Evolutionary conservation across 1,140 invertebrate genomes (phyloP), one percentile per base, ranked within the genome.

Genomic region (Achatina immaculata): DNA sequence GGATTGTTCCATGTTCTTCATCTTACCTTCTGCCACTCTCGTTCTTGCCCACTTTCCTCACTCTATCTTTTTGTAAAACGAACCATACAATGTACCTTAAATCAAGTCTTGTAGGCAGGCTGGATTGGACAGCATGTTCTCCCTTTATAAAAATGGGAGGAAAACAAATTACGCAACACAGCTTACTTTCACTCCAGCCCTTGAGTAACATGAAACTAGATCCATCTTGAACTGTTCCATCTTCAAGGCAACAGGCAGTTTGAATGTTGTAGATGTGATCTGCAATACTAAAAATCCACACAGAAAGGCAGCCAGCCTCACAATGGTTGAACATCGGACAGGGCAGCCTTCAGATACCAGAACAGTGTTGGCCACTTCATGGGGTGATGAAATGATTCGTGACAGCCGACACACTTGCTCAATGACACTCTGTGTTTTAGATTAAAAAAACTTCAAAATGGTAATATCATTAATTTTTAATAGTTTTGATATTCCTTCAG

Each of bases 151-250:
- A n/a, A n/a, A n/a, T n/a, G n/a, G n/a, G n/a, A n/a, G n/a, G n/a
- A n/a, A n/a, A n/a, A n/a, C n/a, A n/a, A n/a, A n/a, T n/a, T n/a
- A n/a, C n/a, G n/a, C n/a, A n/a, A n/a, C n/a, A n/a, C 6, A 55
- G 76, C 84, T 78, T 71, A 91, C 90, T 86, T 87, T 90, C 31
- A 89, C 84, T 9, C 90, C 90, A 75, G 90, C 89, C 36, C 86
- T 85, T 24, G 87, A 90, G 72, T 90, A 91, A 1, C 88, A 88
- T 19, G 85, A 79, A 0, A 90, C 88, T 1, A 91, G 81, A 72
- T 91, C 90, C 7, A 84, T 83, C 82, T 90, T 90, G 82, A 91
- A 91, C 66, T 85, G 85, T 3, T 88, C 88, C 85, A 90, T 88
- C 68, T 87, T 88, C 73, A 87, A 84, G 14, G 88, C 82, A 0